A percentile compares a stretch with the other conserved stretches of the same genome.
Evolutionary conservation across 2,113 vertebrate genomes (phyloP).

Genomic region (Paramisgurnus dabryanus): DNA sequence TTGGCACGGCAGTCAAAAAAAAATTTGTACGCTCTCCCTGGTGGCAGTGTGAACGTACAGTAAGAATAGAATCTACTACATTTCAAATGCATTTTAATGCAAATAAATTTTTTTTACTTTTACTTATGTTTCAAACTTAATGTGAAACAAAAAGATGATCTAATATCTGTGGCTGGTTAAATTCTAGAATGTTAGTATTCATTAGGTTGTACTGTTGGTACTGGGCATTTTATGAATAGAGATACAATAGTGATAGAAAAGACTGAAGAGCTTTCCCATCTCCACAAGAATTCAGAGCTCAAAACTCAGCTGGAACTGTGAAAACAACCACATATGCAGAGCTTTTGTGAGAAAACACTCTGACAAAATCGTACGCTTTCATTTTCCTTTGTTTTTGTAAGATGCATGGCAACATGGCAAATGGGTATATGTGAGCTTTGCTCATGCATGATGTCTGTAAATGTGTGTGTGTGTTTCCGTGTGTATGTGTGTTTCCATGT

Average conservation of each 20-base stretch:
- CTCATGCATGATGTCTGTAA: background rate
- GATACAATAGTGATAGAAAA: background rate
- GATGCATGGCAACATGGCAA: background rate
- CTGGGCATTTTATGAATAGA: background rate
- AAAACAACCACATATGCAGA: constrained; percentile 12
- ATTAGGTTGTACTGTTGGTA: no score
- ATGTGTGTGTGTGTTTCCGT: constrained; percentile 13
- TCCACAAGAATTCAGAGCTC: background rate
- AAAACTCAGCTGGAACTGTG: constrained; percentile 11
- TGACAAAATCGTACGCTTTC: background rate
- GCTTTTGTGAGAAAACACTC: background rate
- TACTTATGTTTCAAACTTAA: no score
- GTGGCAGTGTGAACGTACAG: no score
- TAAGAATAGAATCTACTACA: no score
- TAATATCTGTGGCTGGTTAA: no score
- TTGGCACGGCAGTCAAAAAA: no score
- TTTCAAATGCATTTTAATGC: no score
- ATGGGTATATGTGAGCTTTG: background rate
- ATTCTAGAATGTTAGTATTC: background rate
- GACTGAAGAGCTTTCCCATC: background rate
- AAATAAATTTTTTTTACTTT: no score
- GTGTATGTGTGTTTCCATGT: constrained; percentile 12
- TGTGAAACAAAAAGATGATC: no score
- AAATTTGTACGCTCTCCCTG: no score
- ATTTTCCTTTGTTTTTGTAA: background rate